Percentiles rank a stretch among this genome's conserved stretches.
Evolutionary conservation across 2,888 invertebrate genomes (phyloP).

Genomic region (Marronus borbonicus): DNA sequence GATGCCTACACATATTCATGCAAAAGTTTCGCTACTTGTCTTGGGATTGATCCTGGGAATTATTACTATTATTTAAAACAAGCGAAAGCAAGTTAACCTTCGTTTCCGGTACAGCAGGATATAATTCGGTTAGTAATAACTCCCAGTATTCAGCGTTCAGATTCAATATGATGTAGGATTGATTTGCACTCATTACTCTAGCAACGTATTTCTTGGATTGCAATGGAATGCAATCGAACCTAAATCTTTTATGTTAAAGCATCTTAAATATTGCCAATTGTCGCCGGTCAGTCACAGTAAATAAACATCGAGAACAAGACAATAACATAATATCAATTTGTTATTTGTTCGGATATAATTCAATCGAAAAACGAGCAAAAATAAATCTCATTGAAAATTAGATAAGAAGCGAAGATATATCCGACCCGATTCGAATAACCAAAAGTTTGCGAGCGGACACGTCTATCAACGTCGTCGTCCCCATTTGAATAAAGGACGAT

Average conservation of each 20-base stretch:
- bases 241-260: neutral
- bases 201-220: no score
- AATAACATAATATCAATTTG: constrained; percentile 66
- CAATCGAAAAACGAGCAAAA: constrained; percentile 66
- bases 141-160: no score
- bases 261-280: constrained; percentile 8
- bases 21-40: no score
- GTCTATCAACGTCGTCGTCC: constrained; percentile 62
- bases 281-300: constrained; percentile 27
- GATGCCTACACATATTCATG: no score
- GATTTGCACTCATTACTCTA: no score
- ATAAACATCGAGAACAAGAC: constrained; percentile 42
- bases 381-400: constrained; percentile 65
- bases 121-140: no score
- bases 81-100: no score
- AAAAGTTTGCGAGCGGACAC: constrained; percentile 66
- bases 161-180: no score
- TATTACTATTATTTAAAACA: no score
- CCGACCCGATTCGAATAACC: constrained; percentile 62
- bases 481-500: constrained; percentile 68
- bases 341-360: constrained; percentile 67
- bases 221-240: no score
- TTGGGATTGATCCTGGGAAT: no score
- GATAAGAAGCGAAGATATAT: constrained; percentile 65
- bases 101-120: no score